Evolutionary conservation across 2,797 vertebrate genomes (phyloP).

Genomic region (Taeniopygia guttata): DNA sequence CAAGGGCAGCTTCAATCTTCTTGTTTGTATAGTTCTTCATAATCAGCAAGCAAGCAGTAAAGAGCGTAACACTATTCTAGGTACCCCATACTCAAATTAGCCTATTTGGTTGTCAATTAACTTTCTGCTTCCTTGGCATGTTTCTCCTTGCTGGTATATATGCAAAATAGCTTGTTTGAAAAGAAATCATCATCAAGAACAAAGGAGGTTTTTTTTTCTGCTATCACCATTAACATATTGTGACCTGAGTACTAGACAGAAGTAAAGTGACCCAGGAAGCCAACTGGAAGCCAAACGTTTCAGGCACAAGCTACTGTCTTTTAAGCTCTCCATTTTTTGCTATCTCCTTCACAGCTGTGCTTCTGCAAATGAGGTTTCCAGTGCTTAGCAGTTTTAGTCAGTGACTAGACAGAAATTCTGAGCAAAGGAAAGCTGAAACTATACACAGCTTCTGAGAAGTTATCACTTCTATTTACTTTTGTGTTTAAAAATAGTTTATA

Average conservation of each 20-base stretch:
- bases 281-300: not conserved
- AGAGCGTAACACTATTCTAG: not conserved
- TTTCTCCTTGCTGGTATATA: not conserved
- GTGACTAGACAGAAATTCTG: conserved; percentile 1
- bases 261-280: not conserved
- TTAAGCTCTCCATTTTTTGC: not conserved
- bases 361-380: not conserved
- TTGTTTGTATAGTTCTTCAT: not conserved
- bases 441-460: not conserved
- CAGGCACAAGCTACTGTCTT: not conserved
- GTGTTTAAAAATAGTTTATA: not conserved
- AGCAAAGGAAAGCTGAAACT: not conserved
- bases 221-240: not conserved
- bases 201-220: fast-evolving
- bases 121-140: not conserved
- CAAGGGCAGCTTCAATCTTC: not conserved
- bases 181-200: not conserved
- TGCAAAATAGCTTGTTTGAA: not conserved
- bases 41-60: not conserved
- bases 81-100: not conserved
- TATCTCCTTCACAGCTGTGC: not conserved
- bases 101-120: not conserved
- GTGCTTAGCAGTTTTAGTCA: not conserved
- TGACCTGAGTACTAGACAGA: not conserved
- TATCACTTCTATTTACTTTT: not conserved